These are phyloP conservation scores for Galagoides demidoff DNA, from an alignment of 2,797 vertebrate species.

Conservation along the genomic window DNA sequence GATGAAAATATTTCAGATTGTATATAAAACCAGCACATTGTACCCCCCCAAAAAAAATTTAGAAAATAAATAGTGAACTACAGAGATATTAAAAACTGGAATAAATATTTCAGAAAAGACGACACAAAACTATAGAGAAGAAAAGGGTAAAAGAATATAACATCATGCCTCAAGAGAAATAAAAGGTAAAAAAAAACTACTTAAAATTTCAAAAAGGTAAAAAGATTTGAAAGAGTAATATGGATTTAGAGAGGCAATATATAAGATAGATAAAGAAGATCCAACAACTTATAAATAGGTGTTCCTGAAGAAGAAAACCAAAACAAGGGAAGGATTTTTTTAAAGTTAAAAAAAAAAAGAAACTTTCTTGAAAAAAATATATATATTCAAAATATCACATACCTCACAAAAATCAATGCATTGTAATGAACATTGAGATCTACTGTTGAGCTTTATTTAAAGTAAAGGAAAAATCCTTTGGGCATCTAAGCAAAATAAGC, in stretches of 20 bases:
- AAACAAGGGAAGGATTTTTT: neutral
- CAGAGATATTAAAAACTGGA: neutral
- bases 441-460: neutral
- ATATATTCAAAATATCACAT: neutral
- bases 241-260: neutral
- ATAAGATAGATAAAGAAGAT: neutral
- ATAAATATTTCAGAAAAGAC: neutral
- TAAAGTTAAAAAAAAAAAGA: neutral
- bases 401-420: constrained; percentile 32
- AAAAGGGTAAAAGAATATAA: neutral
- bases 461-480: neutral
- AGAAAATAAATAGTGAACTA: neutral
- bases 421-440: neutral
- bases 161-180: neutral
- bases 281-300: neutral
- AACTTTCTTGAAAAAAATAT: neutral
- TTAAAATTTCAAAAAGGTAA: neutral
- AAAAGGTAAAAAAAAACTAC: neutral
- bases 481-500: neutral
- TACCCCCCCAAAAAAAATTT: neutral
- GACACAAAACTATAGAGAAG: neutral
- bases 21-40: no score
- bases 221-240: neutral
- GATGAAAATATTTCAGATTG: no score
- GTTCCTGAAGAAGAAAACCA: neutral